phyloP scores from a whole-genome alignment of 1,140 invertebrate species.

The Episyrphus balteatus region DNA sequence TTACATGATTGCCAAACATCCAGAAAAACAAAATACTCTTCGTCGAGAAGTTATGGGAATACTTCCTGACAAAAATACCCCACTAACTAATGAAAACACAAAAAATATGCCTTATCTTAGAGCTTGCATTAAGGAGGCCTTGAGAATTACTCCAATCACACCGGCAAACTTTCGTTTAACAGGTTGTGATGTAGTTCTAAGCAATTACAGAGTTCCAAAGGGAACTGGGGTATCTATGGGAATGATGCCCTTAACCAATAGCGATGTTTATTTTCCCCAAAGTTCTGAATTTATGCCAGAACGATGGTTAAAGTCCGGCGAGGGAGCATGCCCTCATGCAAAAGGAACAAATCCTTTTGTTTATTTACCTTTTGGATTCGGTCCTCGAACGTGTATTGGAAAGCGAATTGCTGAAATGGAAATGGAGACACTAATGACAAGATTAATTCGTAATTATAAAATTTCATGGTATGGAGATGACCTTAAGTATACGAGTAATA shows the following conservation, averaged over 20 bases:
- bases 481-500: conserved; percentile 22
- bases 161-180: conserved; percentile 40
- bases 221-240: conserved; percentile 43
- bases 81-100: conserved; percentile 43
- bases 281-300: conserved; percentile 46
- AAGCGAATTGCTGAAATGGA: conserved; percentile 61
- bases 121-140: conserved; percentile 53
- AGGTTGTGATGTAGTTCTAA: conserved; percentile 43
- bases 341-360: conserved; percentile 45
- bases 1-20: conserved; percentile 49
- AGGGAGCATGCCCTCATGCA: conserved; percentile 7
- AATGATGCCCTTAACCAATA: conserved; percentile 31
- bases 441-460: conserved; percentile 45
- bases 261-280: conserved; percentile 40
- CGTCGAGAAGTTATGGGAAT: conserved; percentile 47
- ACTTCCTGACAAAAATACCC: conserved; percentile 37
- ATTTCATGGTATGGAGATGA: conserved; percentile 15
- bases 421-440: conserved; percentile 48
- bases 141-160: conserved; percentile 42
- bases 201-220: conserved; percentile 49
- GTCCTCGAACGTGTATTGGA: conserved; percentile 44
- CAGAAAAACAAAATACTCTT: conserved; percentile 52
- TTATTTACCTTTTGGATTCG: conserved; percentile 53
- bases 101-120: conserved; percentile 48
- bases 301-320: conserved; percentile 38